Base-by-base conservation (phyloP, 2,888 invertebrate genomes). In the Tinea pellionella region DNA sequence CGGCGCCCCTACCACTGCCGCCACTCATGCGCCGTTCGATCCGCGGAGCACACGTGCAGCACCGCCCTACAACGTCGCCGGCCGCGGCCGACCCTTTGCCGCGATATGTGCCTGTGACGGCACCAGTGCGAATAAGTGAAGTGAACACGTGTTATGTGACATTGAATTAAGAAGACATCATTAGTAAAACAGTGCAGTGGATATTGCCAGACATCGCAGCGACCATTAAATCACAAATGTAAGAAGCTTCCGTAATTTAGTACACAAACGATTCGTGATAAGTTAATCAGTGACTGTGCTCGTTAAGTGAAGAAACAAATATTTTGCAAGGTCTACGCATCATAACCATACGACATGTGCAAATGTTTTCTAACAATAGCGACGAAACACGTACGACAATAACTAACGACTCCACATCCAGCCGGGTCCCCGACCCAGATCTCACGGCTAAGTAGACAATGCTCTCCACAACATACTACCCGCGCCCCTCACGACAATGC, bases 21-120 rank as follows among this genome's bases (percentile, higher is more conserved):
- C 72, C 87, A 87, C 87, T 87, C 83, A 86, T 84, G 86, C 86
- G 80, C 85, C 74, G 83, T 76, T 67, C 77, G 82, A 80, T 77
- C 75, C 72, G 72, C 78, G 63, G 81, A 78, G 67, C 83, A 85
- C 87, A 87, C 87, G 85, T 82, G 73, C 75, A 74, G 77, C 47
- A 16, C 47, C 47, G 47, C 47, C 47, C 15, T 12, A 37, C 47
- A 47, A 7, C n/a, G 47, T 15, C 78, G 42, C 78, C 80, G 77
- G 51, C 59, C 29, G 13, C 24, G 43, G 29, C 29, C 43, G 29
- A 19, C 42, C 24, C 24, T 24, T 24, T 24, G 18, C 51, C 24
- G 29, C 51, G 47, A 30, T 43, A 30, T 32, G 42, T 24, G 58
- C 58, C 32, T 15, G 57, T 57, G 57, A 57, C 57, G 9, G 6